phyloP scores from a whole-genome alignment of 2,113 vertebrate genomes.

The Gopherus flavomarginatus region DNA sequence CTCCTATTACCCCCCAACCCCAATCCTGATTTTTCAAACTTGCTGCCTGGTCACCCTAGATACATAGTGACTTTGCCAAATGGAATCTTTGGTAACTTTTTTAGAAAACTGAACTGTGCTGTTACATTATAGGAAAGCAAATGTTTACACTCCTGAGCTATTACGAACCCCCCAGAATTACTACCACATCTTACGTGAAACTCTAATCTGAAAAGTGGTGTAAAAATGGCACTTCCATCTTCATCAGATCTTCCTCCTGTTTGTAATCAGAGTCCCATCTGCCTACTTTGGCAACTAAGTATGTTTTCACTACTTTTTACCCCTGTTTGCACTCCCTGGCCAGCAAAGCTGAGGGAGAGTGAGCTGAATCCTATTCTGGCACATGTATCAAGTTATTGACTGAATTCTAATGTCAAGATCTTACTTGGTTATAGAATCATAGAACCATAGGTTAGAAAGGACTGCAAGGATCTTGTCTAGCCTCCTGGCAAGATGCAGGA shows the following conservation, averaged over 20 bases:
- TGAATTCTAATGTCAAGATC: not conserved
- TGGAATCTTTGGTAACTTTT: not conserved
- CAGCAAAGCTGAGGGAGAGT: not conserved
- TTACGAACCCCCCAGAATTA: accelerated
- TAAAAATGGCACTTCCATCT: not conserved
- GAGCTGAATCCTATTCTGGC: not conserved
- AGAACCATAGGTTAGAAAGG: not conserved
- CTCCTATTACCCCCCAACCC: too few relatives aligned
- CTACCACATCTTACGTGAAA: not conserved
- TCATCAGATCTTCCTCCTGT: not conserved
- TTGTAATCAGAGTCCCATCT: accelerated
- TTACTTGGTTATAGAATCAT: not conserved
- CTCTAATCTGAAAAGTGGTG: not conserved
- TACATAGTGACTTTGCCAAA: not conserved
- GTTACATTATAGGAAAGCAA: not conserved
- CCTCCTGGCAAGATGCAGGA: not conserved
- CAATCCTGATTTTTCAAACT: too few relatives aligned
- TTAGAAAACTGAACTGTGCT: not conserved
- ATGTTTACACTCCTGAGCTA: not conserved
- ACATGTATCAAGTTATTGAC: not conserved
- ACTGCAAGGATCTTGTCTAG: not conserved
- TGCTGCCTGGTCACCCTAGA: too few relatives aligned
- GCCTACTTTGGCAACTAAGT: not conserved
- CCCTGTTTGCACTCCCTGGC: accelerated
- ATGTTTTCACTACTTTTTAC: not conserved